These are phyloP conservation scores for Pimephales promelas DNA, from an alignment of 2,113 vertebrate genomes.

Conservation along the genomic window DNA sequence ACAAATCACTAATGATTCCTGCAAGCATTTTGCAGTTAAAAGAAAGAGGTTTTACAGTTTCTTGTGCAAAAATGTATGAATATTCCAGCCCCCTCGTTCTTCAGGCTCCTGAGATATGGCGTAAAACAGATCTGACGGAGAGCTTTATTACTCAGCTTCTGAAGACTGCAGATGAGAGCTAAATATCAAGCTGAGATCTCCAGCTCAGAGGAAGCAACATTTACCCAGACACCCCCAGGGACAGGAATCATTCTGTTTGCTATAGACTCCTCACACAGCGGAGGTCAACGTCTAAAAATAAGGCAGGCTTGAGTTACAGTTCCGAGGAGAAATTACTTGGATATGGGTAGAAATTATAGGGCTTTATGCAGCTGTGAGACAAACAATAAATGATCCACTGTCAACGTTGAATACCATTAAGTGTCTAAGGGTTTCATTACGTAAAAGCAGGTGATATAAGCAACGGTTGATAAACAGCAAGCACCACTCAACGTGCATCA, in stretches of 20 bases:
- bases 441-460: neutral
- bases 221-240: conserved; percentile 46
- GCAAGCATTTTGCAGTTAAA: conserved; percentile 40
- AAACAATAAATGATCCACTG: conserved; percentile 16
- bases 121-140: conserved; percentile 55
- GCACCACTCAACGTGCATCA: neutral
- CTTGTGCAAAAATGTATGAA: conserved; percentile 52
- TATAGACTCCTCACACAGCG: conserved; percentile 24
- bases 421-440: conserved; percentile 29
- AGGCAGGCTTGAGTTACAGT: conserved; percentile 26
- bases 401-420: neutral
- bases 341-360: conserved; percentile 9
- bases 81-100: conserved; percentile 45
- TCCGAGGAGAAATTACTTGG: conserved; percentile 26
- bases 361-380: conserved; percentile 3
- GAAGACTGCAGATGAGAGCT: conserved; percentile 53
- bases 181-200: conserved; percentile 59
- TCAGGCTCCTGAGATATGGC: conserved; percentile 46
- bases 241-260: conserved; percentile 48
- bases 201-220: conserved; percentile 47
- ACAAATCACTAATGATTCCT: conserved; percentile 27
- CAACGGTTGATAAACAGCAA: neutral
- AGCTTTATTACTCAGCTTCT: conserved; percentile 58
- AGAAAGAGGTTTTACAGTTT: conserved; percentile 45
- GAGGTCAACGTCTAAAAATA: conserved; percentile 56